Evolutionary conservation across 1,140 invertebrate genomes (phyloP), one percentile per base, ranked within the genome.

Genomic region (Venustaconcha ellipsiformis): DNA sequence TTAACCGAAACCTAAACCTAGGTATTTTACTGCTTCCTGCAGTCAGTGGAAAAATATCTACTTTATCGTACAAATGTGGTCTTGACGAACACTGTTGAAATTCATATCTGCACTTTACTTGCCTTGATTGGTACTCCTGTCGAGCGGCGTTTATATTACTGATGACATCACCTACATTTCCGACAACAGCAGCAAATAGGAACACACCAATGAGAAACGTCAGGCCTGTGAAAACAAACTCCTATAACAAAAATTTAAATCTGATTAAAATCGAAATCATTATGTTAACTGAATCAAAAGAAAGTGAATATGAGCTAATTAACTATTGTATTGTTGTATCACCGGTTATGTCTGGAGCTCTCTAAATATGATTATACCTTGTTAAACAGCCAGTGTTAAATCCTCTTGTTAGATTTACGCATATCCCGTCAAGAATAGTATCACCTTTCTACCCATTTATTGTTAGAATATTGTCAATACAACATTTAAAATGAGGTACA

Each of bases 141-240:
- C 96, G 93, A 89, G 97, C 98, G 20, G 97, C 97, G 88, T 98
- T 98, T 81, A 96, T 93, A 91, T 99, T 99, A n/a, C 96, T 98
- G 88, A 98, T 98, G 84, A 98, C 96, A 90, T 98, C 98, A 75
- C 97, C 97, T 65, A 99, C 97, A 93, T 99, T 97, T 64, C 93
- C 97, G 48, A 99, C 96, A 85, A 98, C 98, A 23, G 96, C 98
- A 20, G 97, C 96, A 90, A 99, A 98, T 87, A 98, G 97, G 92
- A 99, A 99, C 58, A 99, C 96, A 72, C 96, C 97, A 84, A 98
- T 97, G 76, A 99, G 92, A 91, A 98, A 98, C 90, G 96, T 97
- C 82, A 97, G 93, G 88, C 98, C 98, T 72, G 96, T 98, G 91
- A 98, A 98, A 84, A 97, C 92, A 91, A 97, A 98, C 66, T 87